A percentile compares a stretch with the other conserved stretches of the same genome.
Evolutionary conservation across 2,113 vertebrate genomes (phyloP).

Genomic region (Syngnathus scovelli): DNA sequence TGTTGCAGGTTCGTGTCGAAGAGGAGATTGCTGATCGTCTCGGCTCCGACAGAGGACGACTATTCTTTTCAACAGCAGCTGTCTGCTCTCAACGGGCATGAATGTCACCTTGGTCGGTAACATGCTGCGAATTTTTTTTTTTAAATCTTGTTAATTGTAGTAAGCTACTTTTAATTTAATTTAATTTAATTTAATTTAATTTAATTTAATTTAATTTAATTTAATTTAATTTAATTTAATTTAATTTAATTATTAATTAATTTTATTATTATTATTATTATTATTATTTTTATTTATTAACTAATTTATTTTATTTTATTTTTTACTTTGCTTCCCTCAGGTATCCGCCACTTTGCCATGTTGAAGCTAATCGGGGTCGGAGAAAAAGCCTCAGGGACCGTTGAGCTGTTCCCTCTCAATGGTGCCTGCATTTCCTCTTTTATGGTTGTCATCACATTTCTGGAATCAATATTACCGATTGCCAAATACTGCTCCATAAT

Average conservation of each 20-base stretch:
- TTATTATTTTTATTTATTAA: no score
- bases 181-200: no score
- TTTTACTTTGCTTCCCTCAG: slow-evolving; percentile 37
- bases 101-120: slow-evolving; percentile 68
- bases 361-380: slow-evolving; percentile 67
- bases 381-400: slow-evolving; percentile 61
- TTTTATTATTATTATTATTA: no score
- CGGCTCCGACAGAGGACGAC: slow-evolving; percentile 69
- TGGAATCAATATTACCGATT: no score
- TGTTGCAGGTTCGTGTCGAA: slow-evolving; percentile 70
- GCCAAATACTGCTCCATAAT: no score
- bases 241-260: no score
- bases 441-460: neutral
- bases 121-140: neutral
- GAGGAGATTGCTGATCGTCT: slow-evolving; percentile 72
- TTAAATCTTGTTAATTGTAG: neutral
- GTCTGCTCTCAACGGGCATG: slow-evolving; percentile 64
- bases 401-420: slow-evolving; percentile 72
- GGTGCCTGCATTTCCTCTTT: slow-evolving; percentile 46
- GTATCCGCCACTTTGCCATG: slow-evolving; percentile 75
- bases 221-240: no score
- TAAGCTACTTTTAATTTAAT: neutral
- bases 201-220: no score
- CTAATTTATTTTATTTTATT: no score
- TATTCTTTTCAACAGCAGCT: slow-evolving; percentile 75